These are phyloP conservation scores for Eremophila alpestris DNA, from an alignment of 2,797 vertebrate genomes.

Conservation along the genomic window DNA sequence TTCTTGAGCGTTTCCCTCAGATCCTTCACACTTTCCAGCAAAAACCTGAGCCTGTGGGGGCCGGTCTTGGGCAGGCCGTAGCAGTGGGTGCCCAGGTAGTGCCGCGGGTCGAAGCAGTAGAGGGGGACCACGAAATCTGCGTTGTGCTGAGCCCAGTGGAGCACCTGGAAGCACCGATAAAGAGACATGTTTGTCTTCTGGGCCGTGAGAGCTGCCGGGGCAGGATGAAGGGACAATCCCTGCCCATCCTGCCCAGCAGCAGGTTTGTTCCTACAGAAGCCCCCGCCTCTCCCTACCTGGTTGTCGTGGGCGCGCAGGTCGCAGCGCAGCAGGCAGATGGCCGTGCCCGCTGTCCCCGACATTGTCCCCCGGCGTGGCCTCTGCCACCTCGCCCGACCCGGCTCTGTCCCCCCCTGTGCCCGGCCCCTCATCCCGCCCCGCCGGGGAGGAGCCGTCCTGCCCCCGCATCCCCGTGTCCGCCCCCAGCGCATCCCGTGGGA, in stretches of 20 bases:
- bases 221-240: neutral
- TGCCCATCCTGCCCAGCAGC: neutral
- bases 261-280: accelerated
- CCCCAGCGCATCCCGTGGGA: neutral
- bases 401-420: neutral
- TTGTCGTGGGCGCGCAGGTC: slow-evolving; percentile 74
- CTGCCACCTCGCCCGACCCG: accelerated
- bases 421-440: neutral
- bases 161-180: slow-evolving; percentile 65
- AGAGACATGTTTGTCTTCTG: no score
- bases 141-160: slow-evolving; percentile 82
- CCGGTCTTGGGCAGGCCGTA: slow-evolving; percentile 83
- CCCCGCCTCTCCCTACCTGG: slow-evolving; percentile 69
- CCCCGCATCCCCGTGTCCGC: neutral
- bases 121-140: slow-evolving; percentile 81
- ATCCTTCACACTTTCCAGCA: slow-evolving; percentile 82
- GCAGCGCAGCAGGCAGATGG: slow-evolving; percentile 34
- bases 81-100: slow-evolving; percentile 76
- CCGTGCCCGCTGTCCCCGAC: neutral
- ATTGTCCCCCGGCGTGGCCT: accelerated
- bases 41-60: slow-evolving; percentile 79
- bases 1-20: slow-evolving; percentile 75
- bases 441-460: neutral
- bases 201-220: neutral
- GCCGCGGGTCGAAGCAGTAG: slow-evolving; percentile 86